These are phyloP conservation scores for Andricus curvator DNA, from an alignment of 2,888 invertebrate genomes.

Conservation along the genomic window DNA sequence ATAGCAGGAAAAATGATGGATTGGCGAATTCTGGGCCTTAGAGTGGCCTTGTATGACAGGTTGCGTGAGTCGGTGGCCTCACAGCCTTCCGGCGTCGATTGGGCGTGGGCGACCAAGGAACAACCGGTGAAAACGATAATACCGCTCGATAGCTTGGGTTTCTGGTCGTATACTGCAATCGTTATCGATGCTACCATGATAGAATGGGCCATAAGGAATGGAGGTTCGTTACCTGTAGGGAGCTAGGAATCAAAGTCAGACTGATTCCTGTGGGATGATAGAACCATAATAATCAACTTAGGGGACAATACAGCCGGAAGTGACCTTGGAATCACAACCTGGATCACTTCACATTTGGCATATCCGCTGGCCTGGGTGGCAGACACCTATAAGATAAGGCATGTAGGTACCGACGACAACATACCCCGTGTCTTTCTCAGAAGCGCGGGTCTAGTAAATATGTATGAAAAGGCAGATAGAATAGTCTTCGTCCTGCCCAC, in stretches of 20 bases:
- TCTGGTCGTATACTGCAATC: neutral
- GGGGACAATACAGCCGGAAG: neutral
- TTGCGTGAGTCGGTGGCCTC: neutral
- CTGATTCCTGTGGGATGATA: neutral
- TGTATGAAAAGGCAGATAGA: neutral
- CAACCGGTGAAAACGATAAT: neutral
- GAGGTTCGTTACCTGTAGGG: neutral
- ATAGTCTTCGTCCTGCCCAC: neutral
- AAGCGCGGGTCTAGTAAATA: neutral
- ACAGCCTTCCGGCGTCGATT: conserved; percentile 20
- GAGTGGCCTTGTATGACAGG: neutral
- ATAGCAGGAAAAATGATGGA: neutral
- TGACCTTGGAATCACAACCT: neutral
- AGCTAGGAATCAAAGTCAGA: neutral
- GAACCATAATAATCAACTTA: neutral
- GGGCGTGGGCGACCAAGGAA: conserved; percentile 3
- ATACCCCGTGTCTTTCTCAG: neutral
- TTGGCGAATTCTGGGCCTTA: neutral
- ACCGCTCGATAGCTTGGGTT: neutral
- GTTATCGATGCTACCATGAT: neutral
- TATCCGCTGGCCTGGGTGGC: neutral
- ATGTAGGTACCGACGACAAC: too few species aligned
- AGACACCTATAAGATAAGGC: neutral
- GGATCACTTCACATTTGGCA: neutral
- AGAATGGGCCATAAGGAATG: neutral